Base-by-base conservation (phyloP, 2,797 vertebrate genomes). In the Miichthys miiuy region DNA sequence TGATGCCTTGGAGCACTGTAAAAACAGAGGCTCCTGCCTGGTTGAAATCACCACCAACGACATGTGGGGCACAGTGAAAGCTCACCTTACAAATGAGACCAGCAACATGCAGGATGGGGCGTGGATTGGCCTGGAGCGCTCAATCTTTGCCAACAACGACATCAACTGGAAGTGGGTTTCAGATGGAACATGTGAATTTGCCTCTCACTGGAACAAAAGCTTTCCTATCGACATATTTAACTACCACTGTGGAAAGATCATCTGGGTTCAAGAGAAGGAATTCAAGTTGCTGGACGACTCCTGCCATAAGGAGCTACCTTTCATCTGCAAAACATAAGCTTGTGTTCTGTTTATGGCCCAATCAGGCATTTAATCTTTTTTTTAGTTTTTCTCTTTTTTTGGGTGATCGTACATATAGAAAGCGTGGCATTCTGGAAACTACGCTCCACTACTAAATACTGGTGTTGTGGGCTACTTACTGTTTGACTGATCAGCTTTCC, bases 181-280 rank as follows among this genome's bases (percentile, higher is more conserved):
- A 7, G 58, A 74, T 1, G 0, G 0, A n/a, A 0, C 0, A 0
- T 1, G 5, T 17, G 0, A 0, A 4, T 0, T 5, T 25, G 0
- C 0, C 9, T 0, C 0, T 3, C 0, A 0, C 2, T 71, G 68
- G 70, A 44, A n/a, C 38, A 0, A 1, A 41, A 63, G 0, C 3
- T 18, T 18, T 34, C 16, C 44, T 3, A 20, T 17, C 0, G 5
- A 76, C 27, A 0, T 0, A 3, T 34, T 11, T 2, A 80, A 84
- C 62, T 3, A 81, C 25, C 65, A 81, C 75, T 79, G 86, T 65
- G 86, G 86, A 34, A 85, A 79, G 72, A 62, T 79, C 30, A 52
- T 69, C 38, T 0, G 0, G 14, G 14, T 0, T 14, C 0, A 41
- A 0, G 2, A 1, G 0, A 1, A 21, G 51, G 0, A 34, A 17